Evolutionary conservation across 2,797 vertebrate genomes (phyloP).

Genomic region (Phyllotis vaccarum): DNA sequence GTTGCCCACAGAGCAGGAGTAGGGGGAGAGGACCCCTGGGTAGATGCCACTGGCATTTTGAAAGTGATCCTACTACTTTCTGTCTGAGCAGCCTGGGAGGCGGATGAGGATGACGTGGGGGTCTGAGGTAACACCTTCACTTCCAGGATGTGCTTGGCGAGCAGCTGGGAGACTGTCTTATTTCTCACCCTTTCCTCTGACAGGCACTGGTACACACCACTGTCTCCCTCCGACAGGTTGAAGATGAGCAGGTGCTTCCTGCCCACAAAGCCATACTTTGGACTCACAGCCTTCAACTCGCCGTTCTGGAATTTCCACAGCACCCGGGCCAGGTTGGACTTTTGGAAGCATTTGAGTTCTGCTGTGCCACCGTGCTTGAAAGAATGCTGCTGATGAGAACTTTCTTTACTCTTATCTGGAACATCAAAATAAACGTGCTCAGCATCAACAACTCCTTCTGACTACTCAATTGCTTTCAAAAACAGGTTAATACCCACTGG

Average conservation of each 20-base stretch:
- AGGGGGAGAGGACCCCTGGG: slow-evolving; percentile 85
- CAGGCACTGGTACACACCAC: slow-evolving; percentile 95
- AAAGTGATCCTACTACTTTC: slow-evolving; percentile 91
- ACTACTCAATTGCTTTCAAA: background rate
- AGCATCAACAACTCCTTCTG: slow-evolving; percentile 82
- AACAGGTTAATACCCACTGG: slow-evolving; percentile 40
- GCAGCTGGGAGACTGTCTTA: slow-evolving; percentile 92
- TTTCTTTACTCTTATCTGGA: slow-evolving; percentile 89
- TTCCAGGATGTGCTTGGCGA: slow-evolving; percentile 91
- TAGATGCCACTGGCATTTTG: slow-evolving; percentile 83
- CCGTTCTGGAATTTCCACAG: slow-evolving; percentile 93
- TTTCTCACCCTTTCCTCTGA: slow-evolving; percentile 92
- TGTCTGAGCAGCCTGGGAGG: slow-evolving; percentile 54
- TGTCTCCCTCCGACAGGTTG: slow-evolving; percentile 93
- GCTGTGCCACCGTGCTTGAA: slow-evolving; percentile 94
- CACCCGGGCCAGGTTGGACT: slow-evolving; percentile 94
- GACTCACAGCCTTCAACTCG: slow-evolving; percentile 90
- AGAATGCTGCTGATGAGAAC: slow-evolving; percentile 87
- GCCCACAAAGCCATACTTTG: slow-evolving; percentile 93
- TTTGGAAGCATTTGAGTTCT: slow-evolving; percentile 93
- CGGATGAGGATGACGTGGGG: slow-evolving; percentile 74
- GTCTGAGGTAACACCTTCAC: slow-evolving; percentile 87
- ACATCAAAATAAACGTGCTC: slow-evolving; percentile 90
- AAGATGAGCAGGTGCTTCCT: slow-evolving; percentile 93
- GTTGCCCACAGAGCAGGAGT: slow-evolving; percentile 85